Evolutionary conservation across 1,140 invertebrate genomes (phyloP), one percentile per base, ranked within the genome.

Genomic region (Caerostris extrusa): DNA sequence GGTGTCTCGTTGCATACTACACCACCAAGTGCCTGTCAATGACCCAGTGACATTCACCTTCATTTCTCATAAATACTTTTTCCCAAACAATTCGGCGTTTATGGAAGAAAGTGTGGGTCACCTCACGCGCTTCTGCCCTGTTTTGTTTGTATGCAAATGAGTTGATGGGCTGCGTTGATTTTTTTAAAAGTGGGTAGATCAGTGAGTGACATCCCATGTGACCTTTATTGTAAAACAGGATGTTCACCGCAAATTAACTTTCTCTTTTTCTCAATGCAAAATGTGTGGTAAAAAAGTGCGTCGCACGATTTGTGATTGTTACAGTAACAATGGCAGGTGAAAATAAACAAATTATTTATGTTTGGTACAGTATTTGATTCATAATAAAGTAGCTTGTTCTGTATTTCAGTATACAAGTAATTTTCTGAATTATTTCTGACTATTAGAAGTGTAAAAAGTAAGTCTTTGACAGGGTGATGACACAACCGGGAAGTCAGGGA

Each of bases 21-120:
- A 19, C 58, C 50, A 61, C 60, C 60, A 53, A 69, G 61, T 61
- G 61, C 7, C 69, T 90, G 89, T 90, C 89, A 90, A 90, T 90
- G 67, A 58, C 89, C 61, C n/a, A 90, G 89, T 90, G 89, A 90
- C 89, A 90, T 90, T 90, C 89, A 90, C 69, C 89, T 81, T 81
- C 69, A 50, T 56, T 34, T 81, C 10, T 67, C 34, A 53, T 34
- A 60, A 8, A 34, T 7, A 83, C 58, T 14, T 64, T 57, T 57
- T 60, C 19, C n/a, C 56, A 64, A 10, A 19, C 58, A 5, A 57
- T 61, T 55, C 19, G n/a, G 58, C 19, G n/a, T 87, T 12, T 87
- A 57, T 57, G n/a, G n/a, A 17, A 61, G 85, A 87, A 2, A 61
- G 85, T 61, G 85, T 61, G 55, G 56, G 71, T 77, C 71, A 77